Evolutionary conservation across 1,140 invertebrate genomes (phyloP).

Genomic region (Anagrus nilaparvatae): DNA sequence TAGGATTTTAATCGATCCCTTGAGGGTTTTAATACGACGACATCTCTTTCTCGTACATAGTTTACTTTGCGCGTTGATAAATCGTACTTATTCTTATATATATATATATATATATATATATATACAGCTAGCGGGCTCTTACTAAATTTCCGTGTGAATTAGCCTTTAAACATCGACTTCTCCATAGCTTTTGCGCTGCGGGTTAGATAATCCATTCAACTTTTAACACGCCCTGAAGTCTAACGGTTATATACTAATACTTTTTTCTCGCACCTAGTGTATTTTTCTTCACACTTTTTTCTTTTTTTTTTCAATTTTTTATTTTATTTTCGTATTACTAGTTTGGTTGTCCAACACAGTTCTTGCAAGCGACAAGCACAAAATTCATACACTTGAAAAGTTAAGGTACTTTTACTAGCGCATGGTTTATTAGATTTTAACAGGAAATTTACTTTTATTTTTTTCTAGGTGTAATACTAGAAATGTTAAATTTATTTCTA

Average conservation of each 20-base stretch:
- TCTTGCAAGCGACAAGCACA: background rate
- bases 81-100: too few species aligned
- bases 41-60: background rate
- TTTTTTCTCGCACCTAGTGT: too few species aligned
- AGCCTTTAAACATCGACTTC: conserved; percentile 9
- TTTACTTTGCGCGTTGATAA: conserved; percentile 1
- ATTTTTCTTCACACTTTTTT: background rate
- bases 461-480: too few species aligned
- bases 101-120: too few species aligned
- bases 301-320: background rate
- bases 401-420: too few species aligned
- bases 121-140: too few species aligned
- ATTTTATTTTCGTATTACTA: background rate
- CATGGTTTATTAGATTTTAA: too few species aligned
- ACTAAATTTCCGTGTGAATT: conserved; percentile 12
- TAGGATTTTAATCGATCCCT: conserved; percentile 8
- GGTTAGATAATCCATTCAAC: conserved; percentile 10
- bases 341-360: background rate
- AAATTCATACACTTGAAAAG: conserved; percentile 4
- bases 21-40: conserved; percentile 4
- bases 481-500: too few species aligned
- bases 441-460: too few species aligned
- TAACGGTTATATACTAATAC: too few species aligned
- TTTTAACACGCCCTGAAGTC: conserved; percentile 6
- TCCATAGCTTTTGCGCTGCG: background rate